These are phyloP conservation scores for Protosalanx chinensis DNA, from an alignment of 2,797 vertebrate genomes.

Conservation along the genomic window DNA sequence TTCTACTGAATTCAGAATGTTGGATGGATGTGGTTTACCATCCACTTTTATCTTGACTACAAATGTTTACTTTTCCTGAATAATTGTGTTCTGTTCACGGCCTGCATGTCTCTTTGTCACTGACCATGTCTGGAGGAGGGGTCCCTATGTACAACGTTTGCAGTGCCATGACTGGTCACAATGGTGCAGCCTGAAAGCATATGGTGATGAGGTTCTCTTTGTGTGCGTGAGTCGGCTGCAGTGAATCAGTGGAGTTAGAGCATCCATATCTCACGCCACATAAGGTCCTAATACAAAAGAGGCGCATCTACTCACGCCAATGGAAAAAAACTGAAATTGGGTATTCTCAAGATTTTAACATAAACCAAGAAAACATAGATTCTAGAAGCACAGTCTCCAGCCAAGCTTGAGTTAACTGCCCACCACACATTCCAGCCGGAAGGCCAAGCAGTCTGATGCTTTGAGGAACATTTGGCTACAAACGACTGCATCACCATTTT, in stretches of 20 bases:
- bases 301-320: not conserved
- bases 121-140: no score
- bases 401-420: slow-evolving; percentile 48
- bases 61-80: no score
- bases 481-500: slow-evolving; percentile 20
- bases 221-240: not conserved
- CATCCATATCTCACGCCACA: slow-evolving; percentile 3
- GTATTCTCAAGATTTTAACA: not conserved
- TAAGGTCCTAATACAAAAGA: not conserved
- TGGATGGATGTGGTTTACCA: no score
- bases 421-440: slow-evolving; percentile 54
- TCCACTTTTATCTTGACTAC: no score
- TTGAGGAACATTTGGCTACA: slow-evolving; percentile 55
- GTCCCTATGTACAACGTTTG: not conserved
- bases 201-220: not conserved
- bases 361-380: not conserved
- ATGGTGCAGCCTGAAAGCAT: not conserved
- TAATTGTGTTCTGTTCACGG: no score
- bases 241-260: not conserved
- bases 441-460: slow-evolving; percentile 54
- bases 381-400: not conserved
- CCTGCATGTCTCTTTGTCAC: no score
- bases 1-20: no score
- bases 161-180: not conserved
- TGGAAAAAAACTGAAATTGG: not conserved